These are phyloP conservation scores for Ptilonorhynchus violaceus DNA, from an alignment of 2,113 vertebrate genomes.

Conservation along the genomic window DNA sequence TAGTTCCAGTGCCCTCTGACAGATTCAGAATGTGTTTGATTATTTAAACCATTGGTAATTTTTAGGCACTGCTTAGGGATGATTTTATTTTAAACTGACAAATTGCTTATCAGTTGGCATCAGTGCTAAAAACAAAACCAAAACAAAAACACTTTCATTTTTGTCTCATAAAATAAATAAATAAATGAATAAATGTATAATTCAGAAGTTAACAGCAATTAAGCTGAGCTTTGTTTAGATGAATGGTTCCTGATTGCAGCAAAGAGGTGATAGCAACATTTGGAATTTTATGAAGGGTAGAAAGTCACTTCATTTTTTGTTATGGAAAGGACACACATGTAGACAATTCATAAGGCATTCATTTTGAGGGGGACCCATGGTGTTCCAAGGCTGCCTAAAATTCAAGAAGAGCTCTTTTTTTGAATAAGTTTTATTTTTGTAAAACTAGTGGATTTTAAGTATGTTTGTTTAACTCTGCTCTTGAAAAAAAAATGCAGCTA, in stretches of 20 bases:
- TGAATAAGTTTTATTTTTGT: neutral
- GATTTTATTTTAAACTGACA: neutral
- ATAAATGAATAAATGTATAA: neutral
- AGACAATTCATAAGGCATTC: neutral
- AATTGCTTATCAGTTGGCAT: neutral
- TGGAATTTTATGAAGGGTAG: neutral
- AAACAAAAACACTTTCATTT: neutral
- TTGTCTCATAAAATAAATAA: neutral
- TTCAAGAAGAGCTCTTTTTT: neutral
- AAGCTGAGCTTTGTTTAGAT: neutral
- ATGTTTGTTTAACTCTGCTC: neutral
- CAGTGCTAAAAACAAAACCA: neutral
- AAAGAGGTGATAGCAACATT: neutral
- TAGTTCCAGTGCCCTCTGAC: neutral
- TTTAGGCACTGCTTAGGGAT: neutral
- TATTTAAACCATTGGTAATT: neutral
- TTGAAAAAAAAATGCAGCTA: neutral
- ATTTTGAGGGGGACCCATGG: neutral
- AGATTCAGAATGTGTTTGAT: neutral
- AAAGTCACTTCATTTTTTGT: neutral
- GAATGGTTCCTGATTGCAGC: neutral
- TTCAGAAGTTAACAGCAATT: neutral
- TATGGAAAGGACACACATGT: neutral
- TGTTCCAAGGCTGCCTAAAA: neutral
- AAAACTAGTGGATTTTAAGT: constrained; percentile 19